Conservation (phyloP, 2,888 invertebrate genomes). For the Drosophila ochracea region DNA sequence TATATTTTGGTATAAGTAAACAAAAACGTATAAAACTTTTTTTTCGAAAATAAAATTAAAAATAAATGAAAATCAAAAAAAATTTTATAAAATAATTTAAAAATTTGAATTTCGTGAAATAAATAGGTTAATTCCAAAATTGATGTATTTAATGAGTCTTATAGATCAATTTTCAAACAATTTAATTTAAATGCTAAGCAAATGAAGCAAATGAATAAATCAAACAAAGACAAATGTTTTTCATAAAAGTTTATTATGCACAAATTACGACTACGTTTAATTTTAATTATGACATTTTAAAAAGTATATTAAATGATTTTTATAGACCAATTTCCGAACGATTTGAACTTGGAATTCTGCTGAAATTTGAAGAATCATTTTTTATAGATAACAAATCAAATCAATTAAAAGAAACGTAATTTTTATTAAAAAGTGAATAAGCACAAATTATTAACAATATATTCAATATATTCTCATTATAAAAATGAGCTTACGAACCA, state of each 20-base stretch:
- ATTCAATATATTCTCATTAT: background rate
- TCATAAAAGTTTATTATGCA: background rate
- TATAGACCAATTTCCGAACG: too few relatives aligned
- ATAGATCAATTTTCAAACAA: background rate
- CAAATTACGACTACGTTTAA: background rate
- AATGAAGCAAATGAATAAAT: background rate
- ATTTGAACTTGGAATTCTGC: background rate
- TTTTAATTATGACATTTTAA: background rate
- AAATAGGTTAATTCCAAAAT: too few relatives aligned
- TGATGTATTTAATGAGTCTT: background rate
- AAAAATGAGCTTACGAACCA: background rate
- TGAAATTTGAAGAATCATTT: background rate
- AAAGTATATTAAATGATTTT: background rate
- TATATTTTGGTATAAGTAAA: background rate
- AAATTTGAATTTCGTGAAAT: too few relatives aligned
- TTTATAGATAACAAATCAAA: background rate
- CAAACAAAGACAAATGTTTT: background rate
- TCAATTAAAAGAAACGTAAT: background rate
- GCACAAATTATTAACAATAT: background rate
- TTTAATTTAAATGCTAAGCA: too few relatives aligned
- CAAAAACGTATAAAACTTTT: background rate
- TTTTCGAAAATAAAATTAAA: background rate
- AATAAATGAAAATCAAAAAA: background rate
- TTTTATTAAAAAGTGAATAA: background rate
- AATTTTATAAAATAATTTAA: background rate